Percentiles rank a stretch among this genome's conserved stretches.
Evolutionary conservation across 2,113 vertebrate species (phyloP).

Genomic region (Machaerirhynchus nigripectus): DNA sequence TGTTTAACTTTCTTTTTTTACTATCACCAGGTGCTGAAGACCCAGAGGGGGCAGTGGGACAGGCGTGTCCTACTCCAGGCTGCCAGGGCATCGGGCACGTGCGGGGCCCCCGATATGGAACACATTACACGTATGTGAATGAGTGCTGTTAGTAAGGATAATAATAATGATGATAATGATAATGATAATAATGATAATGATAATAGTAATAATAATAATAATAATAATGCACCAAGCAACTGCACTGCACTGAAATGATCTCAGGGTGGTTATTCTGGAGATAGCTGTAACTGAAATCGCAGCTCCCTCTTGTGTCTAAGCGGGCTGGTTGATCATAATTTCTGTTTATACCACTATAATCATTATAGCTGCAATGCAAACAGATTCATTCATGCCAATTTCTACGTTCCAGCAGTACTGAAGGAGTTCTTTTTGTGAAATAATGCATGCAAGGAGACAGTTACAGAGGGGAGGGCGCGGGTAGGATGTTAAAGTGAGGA

Average conservation of each 20-base stretch:
- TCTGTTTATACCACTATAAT: not conserved
- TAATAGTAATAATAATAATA: not conserved
- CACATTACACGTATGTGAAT: conserved; percentile 83
- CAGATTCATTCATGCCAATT: not conserved
- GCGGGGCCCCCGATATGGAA: conserved; percentile 85
- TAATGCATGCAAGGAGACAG: not conserved
- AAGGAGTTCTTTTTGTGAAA: not conserved
- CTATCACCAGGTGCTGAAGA: conserved; percentile 45
- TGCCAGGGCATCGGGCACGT: conserved; percentile 88
- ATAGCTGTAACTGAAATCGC: not conserved
- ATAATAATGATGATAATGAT: not conserved
- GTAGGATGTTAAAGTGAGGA: not conserved
- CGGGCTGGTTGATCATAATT: not conserved
- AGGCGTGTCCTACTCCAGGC: conserved; percentile 86
- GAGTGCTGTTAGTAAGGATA: not conserved
- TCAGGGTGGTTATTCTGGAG: not conserved
- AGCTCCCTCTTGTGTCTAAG: conserved; percentile 63
- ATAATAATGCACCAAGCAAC: not conserved
- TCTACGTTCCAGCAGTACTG: not conserved
- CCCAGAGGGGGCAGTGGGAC: conserved; percentile 69
- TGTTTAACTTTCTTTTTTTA: not conserved
- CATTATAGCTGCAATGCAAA: not conserved
- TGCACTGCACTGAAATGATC: not conserved
- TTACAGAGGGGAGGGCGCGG: not conserved
- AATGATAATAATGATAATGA: not conserved